Conservation (phyloP, 2,888 invertebrate species). For the Aradus depressus region DNA sequence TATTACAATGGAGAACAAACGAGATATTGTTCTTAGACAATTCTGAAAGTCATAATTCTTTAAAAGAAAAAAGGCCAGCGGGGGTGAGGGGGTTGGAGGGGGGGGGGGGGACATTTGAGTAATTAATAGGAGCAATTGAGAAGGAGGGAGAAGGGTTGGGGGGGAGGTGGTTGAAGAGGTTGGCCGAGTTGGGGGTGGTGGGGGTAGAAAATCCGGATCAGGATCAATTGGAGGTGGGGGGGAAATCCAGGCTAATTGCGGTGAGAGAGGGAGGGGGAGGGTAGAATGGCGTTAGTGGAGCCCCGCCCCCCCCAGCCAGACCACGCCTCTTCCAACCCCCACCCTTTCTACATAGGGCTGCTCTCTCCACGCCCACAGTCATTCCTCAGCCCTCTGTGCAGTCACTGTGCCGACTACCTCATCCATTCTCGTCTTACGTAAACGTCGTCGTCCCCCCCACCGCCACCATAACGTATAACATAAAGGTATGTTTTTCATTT, state of each 20-base stretch:
- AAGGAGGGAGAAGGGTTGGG: constrained; percentile 1
- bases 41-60: no score
- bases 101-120: neutral
- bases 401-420: no score
- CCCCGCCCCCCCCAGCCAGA: constrained; percentile 2
- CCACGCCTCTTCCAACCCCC: constrained; percentile 1
- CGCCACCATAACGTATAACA: no score
- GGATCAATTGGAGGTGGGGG: constrained; percentile 14
- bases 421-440: no score
- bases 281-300: constrained; percentile 8
- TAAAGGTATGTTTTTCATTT: no score
- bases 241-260: constrained; percentile 15
- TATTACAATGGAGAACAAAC: no score
- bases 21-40: no score
- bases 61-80: no score
- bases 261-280: constrained; percentile 1
- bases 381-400: no score
- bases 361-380: no score
- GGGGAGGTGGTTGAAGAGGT: neutral
- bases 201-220: constrained; percentile 12
- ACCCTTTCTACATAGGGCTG: neutral
- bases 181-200: no score
- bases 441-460: no score
- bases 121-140: constrained; percentile 16
- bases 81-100: neutral